These are phyloP conservation scores for Callithrix jacchus DNA, from an alignment of 2,113 vertebrate genomes.

Conservation along the genomic window DNA sequence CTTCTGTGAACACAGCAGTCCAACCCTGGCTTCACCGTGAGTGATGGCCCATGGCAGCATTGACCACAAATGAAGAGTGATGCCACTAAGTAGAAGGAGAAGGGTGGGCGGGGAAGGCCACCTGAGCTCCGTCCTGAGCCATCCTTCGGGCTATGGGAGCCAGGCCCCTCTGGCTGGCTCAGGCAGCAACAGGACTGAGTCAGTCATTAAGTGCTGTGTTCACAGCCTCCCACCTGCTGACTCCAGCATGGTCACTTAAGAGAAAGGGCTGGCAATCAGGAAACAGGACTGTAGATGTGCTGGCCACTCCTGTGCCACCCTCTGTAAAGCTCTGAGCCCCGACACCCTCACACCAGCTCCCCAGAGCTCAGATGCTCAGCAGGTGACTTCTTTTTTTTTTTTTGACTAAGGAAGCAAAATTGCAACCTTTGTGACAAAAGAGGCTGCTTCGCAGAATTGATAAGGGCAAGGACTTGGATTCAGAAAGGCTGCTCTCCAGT, in stretches of 20 bases:
- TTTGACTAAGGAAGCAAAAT: background rate
- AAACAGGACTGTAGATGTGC: no score
- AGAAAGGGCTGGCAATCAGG: background rate
- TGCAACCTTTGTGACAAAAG: background rate
- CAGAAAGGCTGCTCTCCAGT: background rate
- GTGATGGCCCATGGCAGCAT: background rate
- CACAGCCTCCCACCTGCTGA: background rate
- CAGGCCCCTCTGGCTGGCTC: background rate
- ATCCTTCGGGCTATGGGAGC: background rate
- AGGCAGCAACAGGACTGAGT: background rate
- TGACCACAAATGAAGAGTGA: background rate
- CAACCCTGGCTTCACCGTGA: background rate
- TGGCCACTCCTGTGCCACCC: fast-evolving
- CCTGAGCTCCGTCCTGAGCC: background rate
- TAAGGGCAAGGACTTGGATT: background rate
- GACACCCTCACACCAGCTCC: no score
- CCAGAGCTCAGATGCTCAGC: background rate
- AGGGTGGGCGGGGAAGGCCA: background rate
- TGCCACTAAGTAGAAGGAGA: background rate
- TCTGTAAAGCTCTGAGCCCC: no score
- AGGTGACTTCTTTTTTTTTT: background rate
- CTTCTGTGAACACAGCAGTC: background rate
- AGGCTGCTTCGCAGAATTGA: background rate
- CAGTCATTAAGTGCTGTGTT: background rate
- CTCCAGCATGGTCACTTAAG: background rate